A percentile compares a stretch with the other conserved stretches of the same genome.
Conservation (phyloP, 2,797 vertebrate genomes). For the Erithacus rubecula region DNA sequence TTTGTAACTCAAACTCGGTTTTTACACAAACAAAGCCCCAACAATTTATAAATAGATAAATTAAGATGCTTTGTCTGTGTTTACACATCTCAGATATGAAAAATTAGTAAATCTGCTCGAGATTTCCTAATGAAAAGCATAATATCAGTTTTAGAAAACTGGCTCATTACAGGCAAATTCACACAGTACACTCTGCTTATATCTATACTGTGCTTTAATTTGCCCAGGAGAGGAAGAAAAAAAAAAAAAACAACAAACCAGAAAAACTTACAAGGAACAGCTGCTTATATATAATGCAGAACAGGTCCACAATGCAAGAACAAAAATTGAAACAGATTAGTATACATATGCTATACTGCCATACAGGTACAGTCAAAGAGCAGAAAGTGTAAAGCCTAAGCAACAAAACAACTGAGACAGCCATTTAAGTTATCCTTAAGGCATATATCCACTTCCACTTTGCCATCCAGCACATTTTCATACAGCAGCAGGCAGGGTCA, state of each 20-base stretch:
- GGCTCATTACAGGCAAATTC: constrained; percentile 1
- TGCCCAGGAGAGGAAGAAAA: background rate
- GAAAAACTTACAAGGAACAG: constrained; percentile 74
- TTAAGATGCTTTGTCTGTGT: background rate
- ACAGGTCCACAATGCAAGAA: constrained; percentile 70
- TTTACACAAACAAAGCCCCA: background rate
- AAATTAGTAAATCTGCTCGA: background rate
- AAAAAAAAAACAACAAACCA: background rate
- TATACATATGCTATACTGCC: background rate
- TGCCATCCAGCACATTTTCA: background rate
- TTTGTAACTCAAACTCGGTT: background rate
- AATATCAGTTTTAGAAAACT: constrained; percentile 8
- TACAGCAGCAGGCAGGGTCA: background rate
- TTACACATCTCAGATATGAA: background rate
- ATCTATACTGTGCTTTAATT: background rate
- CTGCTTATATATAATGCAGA: constrained; percentile 62
- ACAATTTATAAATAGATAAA: background rate
- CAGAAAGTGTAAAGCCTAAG: background rate
- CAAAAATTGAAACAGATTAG: constrained; percentile 72
- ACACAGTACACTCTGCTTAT: background rate
- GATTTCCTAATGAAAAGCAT: background rate
- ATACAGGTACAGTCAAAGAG: background rate
- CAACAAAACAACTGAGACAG: background rate
- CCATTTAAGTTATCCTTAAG: background rate
- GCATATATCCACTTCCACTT: background rate